Conservation (phyloP, 2,888 invertebrate genomes). For the Carterocephalus palaemon region DNA sequence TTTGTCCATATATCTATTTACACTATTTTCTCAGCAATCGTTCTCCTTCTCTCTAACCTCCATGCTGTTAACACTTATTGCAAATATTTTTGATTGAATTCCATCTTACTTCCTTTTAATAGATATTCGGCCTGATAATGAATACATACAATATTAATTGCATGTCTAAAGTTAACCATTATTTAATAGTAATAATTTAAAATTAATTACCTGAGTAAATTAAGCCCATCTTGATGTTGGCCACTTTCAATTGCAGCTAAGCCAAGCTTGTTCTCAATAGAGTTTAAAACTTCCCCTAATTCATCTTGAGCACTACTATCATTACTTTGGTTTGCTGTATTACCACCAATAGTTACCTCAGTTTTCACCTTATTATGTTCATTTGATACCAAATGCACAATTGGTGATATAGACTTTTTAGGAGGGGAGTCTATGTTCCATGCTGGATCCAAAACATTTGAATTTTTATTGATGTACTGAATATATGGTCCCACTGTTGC, state of each 20-base stretch:
- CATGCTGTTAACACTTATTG: too few species aligned
- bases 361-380: slow-evolving; percentile 43
- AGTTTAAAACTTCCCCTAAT: slow-evolving; percentile 76
- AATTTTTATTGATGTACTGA: slow-evolving; percentile 41
- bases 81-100: too few species aligned
- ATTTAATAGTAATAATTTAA: slow-evolving; percentile 21
- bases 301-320: slow-evolving; percentile 54
- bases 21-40: too few species aligned
- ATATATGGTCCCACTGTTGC: slow-evolving; percentile 48
- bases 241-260: slow-evolving; percentile 79
- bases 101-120: background rate
- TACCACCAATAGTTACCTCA: slow-evolving; percentile 32
- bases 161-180: background rate
- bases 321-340: slow-evolving; percentile 35
- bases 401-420: slow-evolving; percentile 47
- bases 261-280: slow-evolving; percentile 80
- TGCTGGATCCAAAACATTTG: slow-evolving; percentile 39
- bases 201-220: slow-evolving; percentile 66
- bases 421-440: slow-evolving; percentile 47
- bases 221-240: slow-evolving; percentile 73
- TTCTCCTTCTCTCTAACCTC: too few species aligned
- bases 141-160: background rate
- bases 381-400: slow-evolving; percentile 63
- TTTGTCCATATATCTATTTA: too few species aligned
- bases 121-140: background rate